phyloP scores from a whole-genome alignment of 2,797 vertebrate genomes.

The Scarus forsteni region DNA sequence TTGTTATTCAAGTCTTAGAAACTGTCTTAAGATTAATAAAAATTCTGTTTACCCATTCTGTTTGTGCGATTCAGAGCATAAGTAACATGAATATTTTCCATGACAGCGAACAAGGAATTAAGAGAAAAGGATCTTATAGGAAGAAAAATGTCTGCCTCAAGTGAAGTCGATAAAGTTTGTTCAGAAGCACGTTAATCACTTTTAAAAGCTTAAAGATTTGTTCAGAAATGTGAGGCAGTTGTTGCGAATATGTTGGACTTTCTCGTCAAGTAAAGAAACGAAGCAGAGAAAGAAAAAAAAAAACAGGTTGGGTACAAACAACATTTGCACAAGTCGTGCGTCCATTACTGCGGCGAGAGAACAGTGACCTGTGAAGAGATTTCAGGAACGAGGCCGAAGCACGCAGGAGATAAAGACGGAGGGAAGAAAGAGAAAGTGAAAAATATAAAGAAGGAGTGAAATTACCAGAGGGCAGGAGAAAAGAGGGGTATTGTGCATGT shows the following conservation, averaged over 20 bases:
- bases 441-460: constrained; percentile 85
- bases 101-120: too few relatives aligned
- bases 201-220: neutral
- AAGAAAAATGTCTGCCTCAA: too few relatives aligned
- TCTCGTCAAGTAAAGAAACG: constrained; percentile 12
- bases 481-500: constrained; percentile 88
- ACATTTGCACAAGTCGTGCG: constrained; percentile 56
- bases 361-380: constrained; percentile 92
- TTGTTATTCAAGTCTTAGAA: too few relatives aligned
- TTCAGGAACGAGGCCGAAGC: constrained; percentile 65
- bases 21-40: too few relatives aligned
- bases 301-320: constrained; percentile 17
- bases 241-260: constrained; percentile 11
- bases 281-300: neutral
- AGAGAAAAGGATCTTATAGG: too few relatives aligned
- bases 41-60: too few relatives aligned
- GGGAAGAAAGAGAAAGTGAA: constrained; percentile 63
- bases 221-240: neutral
- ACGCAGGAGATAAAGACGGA: constrained; percentile 56
- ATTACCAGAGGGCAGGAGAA: constrained; percentile 88
- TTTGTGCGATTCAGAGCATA: too few relatives aligned
- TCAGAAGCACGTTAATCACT: neutral
- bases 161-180: too few relatives aligned
- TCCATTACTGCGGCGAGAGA: constrained; percentile 66
- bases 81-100: too few relatives aligned